These are phyloP conservation scores for Blastomussa wellsi DNA, from an alignment of 92 coral and sea anemone genomes.

Conservation along the genomic window DNA sequence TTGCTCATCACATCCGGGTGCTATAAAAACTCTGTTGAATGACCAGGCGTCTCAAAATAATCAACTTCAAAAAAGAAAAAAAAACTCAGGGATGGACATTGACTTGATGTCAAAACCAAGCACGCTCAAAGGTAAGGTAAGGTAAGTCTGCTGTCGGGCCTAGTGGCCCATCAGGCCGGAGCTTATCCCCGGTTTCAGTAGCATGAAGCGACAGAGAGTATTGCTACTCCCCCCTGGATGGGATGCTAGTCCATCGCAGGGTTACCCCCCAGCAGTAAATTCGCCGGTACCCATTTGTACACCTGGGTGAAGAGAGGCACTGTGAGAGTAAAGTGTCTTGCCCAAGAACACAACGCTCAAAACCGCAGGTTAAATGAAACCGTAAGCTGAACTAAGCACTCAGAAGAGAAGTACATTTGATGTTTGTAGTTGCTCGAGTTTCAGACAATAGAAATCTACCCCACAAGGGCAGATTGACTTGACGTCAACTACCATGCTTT, in stretches of 20 bases:
- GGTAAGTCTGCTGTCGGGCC: too few species aligned
- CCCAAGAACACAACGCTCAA: too few species aligned
- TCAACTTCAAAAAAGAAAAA: background rate
- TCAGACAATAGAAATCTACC: background rate
- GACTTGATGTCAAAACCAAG: background rate
- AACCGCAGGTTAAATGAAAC: background rate
- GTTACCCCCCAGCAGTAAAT: too few species aligned
- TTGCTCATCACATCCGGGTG: too few species aligned
- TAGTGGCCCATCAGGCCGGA: too few species aligned
- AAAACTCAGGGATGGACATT: background rate
- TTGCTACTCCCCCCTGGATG: too few species aligned
- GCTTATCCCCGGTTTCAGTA: too few species aligned
- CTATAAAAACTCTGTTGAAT: background rate
- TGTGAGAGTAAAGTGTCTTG: too few species aligned
- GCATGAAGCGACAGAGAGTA: too few species aligned
- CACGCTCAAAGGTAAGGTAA: background rate
- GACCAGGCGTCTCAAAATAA: background rate
- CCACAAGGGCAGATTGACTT: constrained; percentile 3
- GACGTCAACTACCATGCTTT: background rate
- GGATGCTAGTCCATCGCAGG: too few species aligned
- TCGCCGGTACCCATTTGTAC: too few species aligned
- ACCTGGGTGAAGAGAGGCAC: too few species aligned
- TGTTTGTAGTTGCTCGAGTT: background rate
- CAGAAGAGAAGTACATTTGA: background rate
- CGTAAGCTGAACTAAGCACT: background rate